These are phyloP conservation scores for Eupeodes corollae DNA, from an alignment of 1,140 invertebrate species.

Conservation along the genomic window DNA sequence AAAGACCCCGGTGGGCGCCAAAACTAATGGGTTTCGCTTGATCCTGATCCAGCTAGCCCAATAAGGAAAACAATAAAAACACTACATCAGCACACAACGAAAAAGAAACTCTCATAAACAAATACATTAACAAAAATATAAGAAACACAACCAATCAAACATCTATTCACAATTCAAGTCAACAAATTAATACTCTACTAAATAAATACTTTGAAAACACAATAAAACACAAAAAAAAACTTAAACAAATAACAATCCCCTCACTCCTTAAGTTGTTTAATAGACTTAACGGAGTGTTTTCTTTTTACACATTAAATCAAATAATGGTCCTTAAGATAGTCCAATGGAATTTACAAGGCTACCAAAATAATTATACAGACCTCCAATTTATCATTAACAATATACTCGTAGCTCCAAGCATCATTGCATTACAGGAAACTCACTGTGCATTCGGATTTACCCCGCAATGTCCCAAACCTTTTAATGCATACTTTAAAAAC, in stretches of 20 bases:
- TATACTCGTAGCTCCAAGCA: not conserved
- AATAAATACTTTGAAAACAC: too few relatives aligned
- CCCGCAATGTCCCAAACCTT: not conserved
- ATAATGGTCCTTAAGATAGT: too few relatives aligned
- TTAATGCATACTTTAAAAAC: constrained; percentile 4
- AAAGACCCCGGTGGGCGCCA: too few relatives aligned
- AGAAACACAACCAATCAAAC: not conserved
- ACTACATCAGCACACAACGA: not conserved
- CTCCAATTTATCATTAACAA: not conserved
- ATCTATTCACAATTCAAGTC: not conserved
- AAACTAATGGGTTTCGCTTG: too few relatives aligned
- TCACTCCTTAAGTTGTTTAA: too few relatives aligned
- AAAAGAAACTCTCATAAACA: too few relatives aligned
- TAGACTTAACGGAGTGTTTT: too few relatives aligned
- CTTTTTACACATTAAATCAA: too few relatives aligned
- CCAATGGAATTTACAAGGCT: constrained; percentile 7
- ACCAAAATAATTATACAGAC: constrained; percentile 4
- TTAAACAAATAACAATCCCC: too few relatives aligned
- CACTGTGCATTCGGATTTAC: not conserved
- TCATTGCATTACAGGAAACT: constrained; percentile 2
- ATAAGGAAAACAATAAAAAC: not conserved
- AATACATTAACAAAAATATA: not conserved
- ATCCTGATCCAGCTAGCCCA: too few relatives aligned
- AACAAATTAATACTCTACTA: not conserved
- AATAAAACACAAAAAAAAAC: too few relatives aligned